These are phyloP conservation scores for Drosophila pseudoananassae DNA, from an alignment of 1,140 invertebrate genomes.

Conservation along the genomic window DNA sequence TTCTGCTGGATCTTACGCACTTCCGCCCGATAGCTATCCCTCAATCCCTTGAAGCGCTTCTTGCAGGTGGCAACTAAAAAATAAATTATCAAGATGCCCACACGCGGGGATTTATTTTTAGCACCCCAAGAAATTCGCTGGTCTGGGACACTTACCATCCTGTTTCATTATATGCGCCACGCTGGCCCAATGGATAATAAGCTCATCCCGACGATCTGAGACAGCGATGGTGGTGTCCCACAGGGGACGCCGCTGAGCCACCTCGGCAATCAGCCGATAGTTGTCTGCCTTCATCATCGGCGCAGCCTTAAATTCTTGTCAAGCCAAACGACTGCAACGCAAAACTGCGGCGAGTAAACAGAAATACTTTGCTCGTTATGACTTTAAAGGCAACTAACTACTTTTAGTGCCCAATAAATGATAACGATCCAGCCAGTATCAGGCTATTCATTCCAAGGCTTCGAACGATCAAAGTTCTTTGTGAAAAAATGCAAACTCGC, in stretches of 20 bases:
- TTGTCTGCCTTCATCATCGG: slow-evolving; percentile 57
- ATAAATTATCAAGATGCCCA: neutral
- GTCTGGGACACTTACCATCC: slow-evolving; percentile 42
- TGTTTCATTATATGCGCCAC: slow-evolving; percentile 45
- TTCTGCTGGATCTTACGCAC: slow-evolving; percentile 65
- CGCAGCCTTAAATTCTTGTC: neutral
- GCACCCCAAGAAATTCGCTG: neutral
- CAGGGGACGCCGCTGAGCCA: slow-evolving; percentile 44
- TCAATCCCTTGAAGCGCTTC: slow-evolving; percentile 61
- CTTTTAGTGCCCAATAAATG: neutral
- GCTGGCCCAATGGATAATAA: slow-evolving; percentile 39
- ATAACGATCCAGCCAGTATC: neutral
- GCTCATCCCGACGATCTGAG: slow-evolving; percentile 47
- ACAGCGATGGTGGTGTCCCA: slow-evolving; percentile 60
- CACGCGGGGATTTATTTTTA: slow-evolving; percentile 13
- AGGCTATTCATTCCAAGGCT: neutral
- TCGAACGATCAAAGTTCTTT: neutral
- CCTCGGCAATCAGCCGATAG: slow-evolving; percentile 56
- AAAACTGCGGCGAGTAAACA: slow-evolving; percentile 50
- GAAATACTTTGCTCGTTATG: neutral
- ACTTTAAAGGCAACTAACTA: neutral
- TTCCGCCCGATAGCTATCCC: slow-evolving; percentile 62
- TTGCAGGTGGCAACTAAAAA: slow-evolving; percentile 45
- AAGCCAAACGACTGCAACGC: neutral
- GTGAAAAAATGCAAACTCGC: neutral